phyloP scores from a whole-genome alignment of 2,888 invertebrate species.

The Agelastica alni region DNA sequence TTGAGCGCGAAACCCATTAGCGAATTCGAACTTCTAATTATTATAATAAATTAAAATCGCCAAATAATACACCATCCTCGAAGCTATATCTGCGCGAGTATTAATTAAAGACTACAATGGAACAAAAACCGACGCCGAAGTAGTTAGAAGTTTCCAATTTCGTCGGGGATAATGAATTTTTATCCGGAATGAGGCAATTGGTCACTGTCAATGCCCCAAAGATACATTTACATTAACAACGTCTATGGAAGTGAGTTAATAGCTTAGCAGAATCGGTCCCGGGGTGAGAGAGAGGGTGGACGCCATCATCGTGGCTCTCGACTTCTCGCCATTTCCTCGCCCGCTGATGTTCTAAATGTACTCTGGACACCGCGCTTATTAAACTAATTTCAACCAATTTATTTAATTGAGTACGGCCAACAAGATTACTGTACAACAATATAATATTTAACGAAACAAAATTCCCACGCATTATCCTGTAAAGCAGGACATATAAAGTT shows the following conservation, averaged over 20 bases:
- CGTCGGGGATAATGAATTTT: constrained; percentile 52
- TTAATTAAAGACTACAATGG: constrained; percentile 50
- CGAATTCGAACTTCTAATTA: constrained; percentile 32
- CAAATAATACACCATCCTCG: constrained; percentile 44
- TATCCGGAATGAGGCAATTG: constrained; percentile 50
- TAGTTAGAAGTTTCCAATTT: constrained; percentile 52
- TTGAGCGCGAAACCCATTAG: constrained; percentile 24
- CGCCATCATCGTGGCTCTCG: constrained; percentile 18
- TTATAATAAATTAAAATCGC: constrained; percentile 45
- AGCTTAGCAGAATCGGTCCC: constrained; percentile 39
- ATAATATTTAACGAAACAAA: no score
- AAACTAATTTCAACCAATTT: constrained; percentile 40
- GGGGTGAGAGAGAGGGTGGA: constrained; percentile 26
- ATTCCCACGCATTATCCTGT: no score
- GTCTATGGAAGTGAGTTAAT: constrained; percentile 51
- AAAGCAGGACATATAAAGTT: no score
- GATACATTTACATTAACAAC: constrained; percentile 54
- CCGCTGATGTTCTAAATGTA: constrained; percentile 38
- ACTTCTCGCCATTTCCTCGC: constrained; percentile 38
- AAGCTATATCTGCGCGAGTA: constrained; percentile 40
- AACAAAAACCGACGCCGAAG: constrained; percentile 39
- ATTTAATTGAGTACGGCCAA: constrained; percentile 34
- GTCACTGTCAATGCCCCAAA: constrained; percentile 54
- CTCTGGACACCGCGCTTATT: constrained; percentile 37
- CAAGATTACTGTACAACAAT: no score